phyloP scores from a whole-genome alignment of 2,797 vertebrate species.

The Eulemur rubriventer region DNA sequence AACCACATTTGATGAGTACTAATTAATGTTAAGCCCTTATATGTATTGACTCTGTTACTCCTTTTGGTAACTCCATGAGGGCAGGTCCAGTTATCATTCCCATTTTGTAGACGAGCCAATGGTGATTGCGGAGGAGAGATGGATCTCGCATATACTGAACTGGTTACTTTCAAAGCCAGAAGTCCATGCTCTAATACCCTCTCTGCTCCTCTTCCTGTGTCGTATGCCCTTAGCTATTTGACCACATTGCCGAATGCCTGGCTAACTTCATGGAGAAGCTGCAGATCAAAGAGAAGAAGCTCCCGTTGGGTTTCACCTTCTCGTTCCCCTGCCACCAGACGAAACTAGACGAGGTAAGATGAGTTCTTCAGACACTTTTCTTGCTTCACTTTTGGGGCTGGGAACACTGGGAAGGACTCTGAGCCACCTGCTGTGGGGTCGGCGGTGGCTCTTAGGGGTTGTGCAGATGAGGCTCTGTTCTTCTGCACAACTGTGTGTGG shows the following conservation, averaged over 20 bases:
- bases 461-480: background rate
- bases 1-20: background rate
- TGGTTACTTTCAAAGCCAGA: background rate
- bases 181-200: background rate
- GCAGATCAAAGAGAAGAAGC: slow-evolving; percentile 94
- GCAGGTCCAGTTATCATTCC: background rate
- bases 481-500: background rate
- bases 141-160: background rate
- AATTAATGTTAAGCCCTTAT: background rate
- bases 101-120: background rate
- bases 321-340: slow-evolving; percentile 96
- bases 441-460: background rate
- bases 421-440: background rate
- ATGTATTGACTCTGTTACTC: background rate
- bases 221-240: slow-evolving; percentile 90
- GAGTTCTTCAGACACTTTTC: background rate
- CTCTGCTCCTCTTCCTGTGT: background rate
- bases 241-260: slow-evolving; percentile 95
- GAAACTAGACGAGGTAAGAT: slow-evolving; percentile 95
- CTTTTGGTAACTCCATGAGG: background rate
- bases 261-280: slow-evolving; percentile 94
- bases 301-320: slow-evolving; percentile 97
- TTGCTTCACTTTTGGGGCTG: background rate
- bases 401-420: background rate
- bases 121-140: background rate